These are phyloP conservation scores for Drosophila pegasa DNA, from an alignment of 2,888 invertebrate species.

Conservation along the genomic window DNA sequence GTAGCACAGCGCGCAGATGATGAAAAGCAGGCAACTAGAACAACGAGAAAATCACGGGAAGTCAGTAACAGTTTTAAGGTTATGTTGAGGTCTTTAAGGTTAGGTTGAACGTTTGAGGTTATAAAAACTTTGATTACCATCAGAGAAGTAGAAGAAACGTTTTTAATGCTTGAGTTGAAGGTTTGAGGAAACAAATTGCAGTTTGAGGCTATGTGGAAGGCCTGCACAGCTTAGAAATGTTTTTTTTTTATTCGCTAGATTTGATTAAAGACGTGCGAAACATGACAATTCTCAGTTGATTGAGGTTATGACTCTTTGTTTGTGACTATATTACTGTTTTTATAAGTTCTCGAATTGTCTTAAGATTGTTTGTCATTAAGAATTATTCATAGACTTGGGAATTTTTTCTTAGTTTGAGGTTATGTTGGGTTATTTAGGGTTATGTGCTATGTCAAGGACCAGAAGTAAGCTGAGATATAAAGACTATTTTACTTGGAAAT, in stretches of 20 bases:
- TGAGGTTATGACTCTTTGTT: neutral
- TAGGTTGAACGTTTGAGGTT: conserved; percentile 4
- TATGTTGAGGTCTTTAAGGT: neutral
- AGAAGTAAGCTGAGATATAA: too few relatives aligned
- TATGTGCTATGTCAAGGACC: neutral
- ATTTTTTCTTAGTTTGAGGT: conserved; percentile 1
- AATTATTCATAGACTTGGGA: neutral
- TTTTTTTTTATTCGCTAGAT: too few relatives aligned
- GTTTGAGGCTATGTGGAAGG: conserved; percentile 1
- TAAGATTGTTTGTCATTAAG: too few relatives aligned
- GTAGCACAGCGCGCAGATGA: conserved; percentile 74
- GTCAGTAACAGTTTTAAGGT: too few relatives aligned
- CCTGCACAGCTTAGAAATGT: neutral
- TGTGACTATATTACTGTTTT: too few relatives aligned
- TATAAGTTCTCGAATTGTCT: too few relatives aligned
- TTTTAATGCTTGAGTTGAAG: neutral
- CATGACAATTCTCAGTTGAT: neutral
- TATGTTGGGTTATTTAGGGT: neutral
- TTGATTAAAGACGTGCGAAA: neutral
- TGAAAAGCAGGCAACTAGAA: conserved; percentile 78
- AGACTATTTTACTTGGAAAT: too few relatives aligned
- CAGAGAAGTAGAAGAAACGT: neutral
- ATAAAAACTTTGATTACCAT: neutral
- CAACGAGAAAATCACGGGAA: neutral
- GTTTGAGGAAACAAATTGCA: neutral